Base-by-base conservation (phyloP, 2,888 invertebrate genomes). In the Nowickia ferox region DNA sequence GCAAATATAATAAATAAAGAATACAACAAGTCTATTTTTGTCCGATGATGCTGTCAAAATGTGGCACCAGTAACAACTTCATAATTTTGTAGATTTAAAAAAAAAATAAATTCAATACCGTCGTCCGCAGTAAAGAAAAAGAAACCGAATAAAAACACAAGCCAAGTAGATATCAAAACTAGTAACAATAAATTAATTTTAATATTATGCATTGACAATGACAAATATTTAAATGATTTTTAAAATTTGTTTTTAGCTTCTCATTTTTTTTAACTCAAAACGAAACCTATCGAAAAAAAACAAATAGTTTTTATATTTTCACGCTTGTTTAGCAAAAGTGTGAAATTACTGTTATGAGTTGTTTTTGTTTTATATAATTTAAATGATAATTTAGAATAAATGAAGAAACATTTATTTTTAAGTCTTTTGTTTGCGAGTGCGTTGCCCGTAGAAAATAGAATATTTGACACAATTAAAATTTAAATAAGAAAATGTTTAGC, bases 121-220 rank as follows among this genome's bases (percentile, higher is more conserved):
- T 59, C 44, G 19, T 15, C 65, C 22, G 44, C 38, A 46, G 10
- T 22, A 19, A 44, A 46, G 48, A 40, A 38, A 66, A 2, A 11
- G 42, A 48, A 71, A 63, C 22, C 44, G 38, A n/a, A 1, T 19
- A 71, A 71, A 55, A 79, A 19, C 40, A 71, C 61, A 51, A 74
- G 38, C n/a, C 59, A 71, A 68, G 30, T 40, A 40, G 59, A 72
- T 46, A 68, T 46, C 19, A 9, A 82, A 82, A 82, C 84, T 68
- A 81, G 61, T 69, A 69, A 78, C 68, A 66, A 82, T 82, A 82
- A 85, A 85, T 85, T 85, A 85, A 78, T 82, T 82, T 74, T 74
- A 84, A 76, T 78, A 87, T 89, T 55, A 55, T 55, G 61, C 69
- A 89, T 89, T 90, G 90, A 91, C 91, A 91, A 87, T 90, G 88